Base-by-base conservation (phyloP, 2,888 invertebrate species). In the Synanthedon myopaeformis region DNA sequence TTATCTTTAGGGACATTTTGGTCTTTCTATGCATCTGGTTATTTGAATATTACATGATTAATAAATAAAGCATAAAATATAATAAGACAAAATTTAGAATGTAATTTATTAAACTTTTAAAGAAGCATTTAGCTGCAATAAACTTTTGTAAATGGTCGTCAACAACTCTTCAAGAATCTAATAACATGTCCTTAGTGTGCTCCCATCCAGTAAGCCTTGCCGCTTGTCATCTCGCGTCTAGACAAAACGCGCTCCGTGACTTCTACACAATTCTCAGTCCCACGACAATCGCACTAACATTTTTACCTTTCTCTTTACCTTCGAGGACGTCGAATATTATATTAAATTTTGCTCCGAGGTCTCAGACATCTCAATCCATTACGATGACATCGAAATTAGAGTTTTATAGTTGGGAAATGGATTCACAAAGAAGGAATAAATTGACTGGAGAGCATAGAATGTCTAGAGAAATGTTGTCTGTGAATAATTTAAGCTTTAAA, bases 161-260 rank as follows among this genome's bases (percentile, higher is more conserved):
- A 76, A 76, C 74, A 78, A 71, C 72, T 75, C 74, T 75, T 80
- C 78, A 77, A 76, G n/a, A 78, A 78, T 74, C 76, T 74, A 81
- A 82, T 82, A 81, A 79, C 70, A 67, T 60, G 65, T 66, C 70
- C 74, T 76, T 76, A 76, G 70, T 59, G 64, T 35, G 19, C 50
- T 64, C 63, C 59, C 60, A 35, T 10, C 59, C 60, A 58, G 63
- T 65, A 63, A 68, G 62, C 64, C 65, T 65, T 65, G 57, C 65
- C 61, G 61, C 68, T 72, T 74, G 73, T 74, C 76, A 72, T 73
- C 75, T 71, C 71, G 67, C 57, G 84, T 84, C 84, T 85, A 84
- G 85, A 85, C 85, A 81, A 78, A 77, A 74, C 70, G 52, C 67
- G 72, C 74, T 74, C 74, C 82, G 83, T 81, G 84, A 82, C 85